These are phyloP conservation scores for Metridium senile DNA, from an alignment of 92 coral and sea anemone genomes.

Conservation along the genomic window DNA sequence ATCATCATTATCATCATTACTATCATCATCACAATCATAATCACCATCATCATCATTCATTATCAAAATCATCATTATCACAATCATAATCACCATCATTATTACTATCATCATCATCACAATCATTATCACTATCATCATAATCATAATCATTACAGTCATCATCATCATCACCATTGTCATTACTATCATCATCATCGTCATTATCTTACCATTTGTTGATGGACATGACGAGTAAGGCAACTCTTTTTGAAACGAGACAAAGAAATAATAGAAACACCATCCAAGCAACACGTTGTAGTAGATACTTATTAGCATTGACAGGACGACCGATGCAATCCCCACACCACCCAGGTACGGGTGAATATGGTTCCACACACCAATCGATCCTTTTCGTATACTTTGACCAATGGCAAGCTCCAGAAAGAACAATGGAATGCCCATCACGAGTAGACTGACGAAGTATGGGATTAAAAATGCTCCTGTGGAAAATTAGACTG, in stretches of 20 bases:
- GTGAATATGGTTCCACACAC: constrained; percentile 92
- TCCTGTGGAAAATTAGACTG: constrained; percentile 49
- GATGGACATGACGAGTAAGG: constrained; percentile 76
- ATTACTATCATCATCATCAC: background rate
- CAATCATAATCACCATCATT: background rate
- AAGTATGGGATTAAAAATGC: constrained; percentile 92
- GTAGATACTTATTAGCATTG: constrained; percentile 78
- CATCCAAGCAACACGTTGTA: constrained; percentile 94
- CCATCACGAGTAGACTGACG: constrained; percentile 75
- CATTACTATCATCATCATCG: background rate
- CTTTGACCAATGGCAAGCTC: constrained; percentile 97
- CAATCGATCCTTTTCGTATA: constrained; percentile 89
- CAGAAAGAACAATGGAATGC: constrained; percentile 87
- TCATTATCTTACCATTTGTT: constrained; percentile 23
- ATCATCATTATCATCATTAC: constrained; percentile 1
- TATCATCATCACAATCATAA: background rate
- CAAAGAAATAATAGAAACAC: constrained; percentile 87
- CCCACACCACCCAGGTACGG: constrained; percentile 98
- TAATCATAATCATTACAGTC: constrained; percentile 1
- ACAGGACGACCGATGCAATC: constrained; percentile 82
- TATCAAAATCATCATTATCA: too few species aligned
- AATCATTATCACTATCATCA: constrained; percentile 12
- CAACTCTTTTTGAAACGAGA: constrained; percentile 76
- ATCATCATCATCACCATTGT: background rate
- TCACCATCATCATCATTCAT: background rate